Percentiles rank a stretch among this genome's conserved stretches.
Conservation (phyloP, 64 coral and sea anemone genomes). For the Anthopleura sola region DNA sequence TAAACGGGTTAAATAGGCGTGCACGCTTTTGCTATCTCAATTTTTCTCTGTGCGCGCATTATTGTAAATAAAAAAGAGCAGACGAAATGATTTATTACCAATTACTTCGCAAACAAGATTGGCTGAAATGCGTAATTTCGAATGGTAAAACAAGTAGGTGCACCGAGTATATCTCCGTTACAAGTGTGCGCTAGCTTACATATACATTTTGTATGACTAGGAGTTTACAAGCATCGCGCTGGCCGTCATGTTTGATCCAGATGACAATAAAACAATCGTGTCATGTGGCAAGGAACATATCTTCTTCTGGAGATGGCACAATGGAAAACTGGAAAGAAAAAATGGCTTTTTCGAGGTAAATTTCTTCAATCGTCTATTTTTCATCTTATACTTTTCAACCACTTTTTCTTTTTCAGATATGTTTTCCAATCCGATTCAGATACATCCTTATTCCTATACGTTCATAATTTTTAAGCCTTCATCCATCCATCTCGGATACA, state of each 20-base stretch:
- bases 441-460: too few species aligned
- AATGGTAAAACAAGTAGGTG: too few species aligned
- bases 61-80: too few species aligned
- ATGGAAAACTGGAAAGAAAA: conserved; percentile 75
- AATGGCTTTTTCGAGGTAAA: conserved; percentile 79
- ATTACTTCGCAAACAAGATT: too few species aligned
- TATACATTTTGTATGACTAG: background rate
- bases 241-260: conserved; percentile 66
- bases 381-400: background rate
- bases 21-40: background rate
- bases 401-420: background rate
- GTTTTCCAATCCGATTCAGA: too few species aligned
- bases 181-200: too few species aligned
- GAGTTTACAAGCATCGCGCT: conserved; percentile 47
- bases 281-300: conserved; percentile 83
- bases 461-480: too few species aligned
- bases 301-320: conserved; percentile 77
- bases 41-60: too few species aligned
- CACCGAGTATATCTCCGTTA: too few species aligned
- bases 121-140: too few species aligned
- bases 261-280: conserved; percentile 70
- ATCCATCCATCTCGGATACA: too few species aligned
- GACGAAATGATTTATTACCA: too few species aligned
- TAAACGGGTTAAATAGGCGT: background rate
- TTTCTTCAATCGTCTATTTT: background rate